Percentiles rank a stretch among this genome's conserved stretches.
Conservation (phyloP, 2,888 invertebrate genomes). For the Torymus auratus region DNA sequence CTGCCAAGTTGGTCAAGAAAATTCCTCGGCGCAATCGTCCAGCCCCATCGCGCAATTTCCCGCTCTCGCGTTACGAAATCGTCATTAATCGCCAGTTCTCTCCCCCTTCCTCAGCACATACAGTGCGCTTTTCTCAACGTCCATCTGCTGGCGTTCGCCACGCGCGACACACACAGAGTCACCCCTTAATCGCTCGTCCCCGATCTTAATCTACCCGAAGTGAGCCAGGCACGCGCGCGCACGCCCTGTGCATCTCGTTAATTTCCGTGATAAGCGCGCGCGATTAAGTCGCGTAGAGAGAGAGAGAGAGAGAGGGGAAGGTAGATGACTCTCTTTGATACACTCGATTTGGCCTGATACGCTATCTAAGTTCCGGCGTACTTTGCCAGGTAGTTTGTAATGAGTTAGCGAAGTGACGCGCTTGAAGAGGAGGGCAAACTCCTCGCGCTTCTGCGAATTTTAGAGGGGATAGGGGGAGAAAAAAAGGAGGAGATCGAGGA, state of each 20-base stretch:
- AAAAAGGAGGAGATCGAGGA: too few species aligned
- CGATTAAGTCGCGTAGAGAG: slow-evolving; percentile 37
- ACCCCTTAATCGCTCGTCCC: slow-evolving; percentile 29
- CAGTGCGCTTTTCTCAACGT: slow-evolving; percentile 20
- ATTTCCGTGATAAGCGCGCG: slow-evolving; percentile 48
- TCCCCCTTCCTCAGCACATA: too few species aligned
- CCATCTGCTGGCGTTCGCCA: neutral
- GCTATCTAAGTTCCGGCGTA: slow-evolving; percentile 39
- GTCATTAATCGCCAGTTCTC: neutral
- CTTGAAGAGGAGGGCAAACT: neutral
- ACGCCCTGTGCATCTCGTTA: slow-evolving; percentile 35
- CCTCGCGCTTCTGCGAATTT: too few species aligned
- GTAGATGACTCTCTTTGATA: slow-evolving; percentile 49
- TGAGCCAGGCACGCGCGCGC: neutral
- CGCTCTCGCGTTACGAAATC: too few species aligned
- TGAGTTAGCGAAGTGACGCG: slow-evolving; percentile 37
- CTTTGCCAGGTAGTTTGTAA: slow-evolving; percentile 44
- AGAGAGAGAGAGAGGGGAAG: neutral
- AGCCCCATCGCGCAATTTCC: too few species aligned
- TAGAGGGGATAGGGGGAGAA: too few species aligned
- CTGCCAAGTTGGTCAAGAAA: too few species aligned
- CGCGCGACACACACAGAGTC: neutral
- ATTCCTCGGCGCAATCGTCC: too few species aligned
- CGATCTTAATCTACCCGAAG: slow-evolving; percentile 41
- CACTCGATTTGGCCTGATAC: slow-evolving; percentile 50